These are phyloP conservation scores for Montifringilla adamsi DNA, from an alignment of 2,113 vertebrate species.

Conservation along the genomic window DNA sequence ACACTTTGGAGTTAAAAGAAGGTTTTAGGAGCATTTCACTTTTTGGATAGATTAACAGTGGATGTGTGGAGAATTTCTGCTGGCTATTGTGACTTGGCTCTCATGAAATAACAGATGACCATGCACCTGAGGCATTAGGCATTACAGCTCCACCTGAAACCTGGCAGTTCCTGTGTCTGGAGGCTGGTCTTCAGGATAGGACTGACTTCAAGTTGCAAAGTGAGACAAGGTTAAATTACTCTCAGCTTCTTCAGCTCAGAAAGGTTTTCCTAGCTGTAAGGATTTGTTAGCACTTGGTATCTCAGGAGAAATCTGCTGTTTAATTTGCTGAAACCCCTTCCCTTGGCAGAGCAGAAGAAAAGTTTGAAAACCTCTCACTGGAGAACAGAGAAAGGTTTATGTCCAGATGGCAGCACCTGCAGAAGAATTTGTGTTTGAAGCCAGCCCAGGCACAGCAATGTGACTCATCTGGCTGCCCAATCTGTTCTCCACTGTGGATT, in stretches of 20 bases:
- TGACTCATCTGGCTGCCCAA: not conserved
- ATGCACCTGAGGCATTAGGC: not conserved
- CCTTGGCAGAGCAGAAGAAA: not conserved
- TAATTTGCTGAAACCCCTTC: not conserved
- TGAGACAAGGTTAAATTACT: not conserved
- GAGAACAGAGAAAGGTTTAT: not conserved
- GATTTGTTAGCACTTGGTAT: not conserved
- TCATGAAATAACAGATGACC: not conserved
- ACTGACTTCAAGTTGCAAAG: not conserved
- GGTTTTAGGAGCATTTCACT: not conserved
- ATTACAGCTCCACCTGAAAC: not conserved
- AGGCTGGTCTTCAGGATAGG: not conserved
- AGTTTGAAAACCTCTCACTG: not conserved
- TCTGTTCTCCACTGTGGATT: not conserved
- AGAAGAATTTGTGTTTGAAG: not conserved
- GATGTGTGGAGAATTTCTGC: not conserved
- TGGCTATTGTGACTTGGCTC: not conserved
- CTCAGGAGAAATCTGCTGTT: not conserved
- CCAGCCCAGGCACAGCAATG: not conserved
- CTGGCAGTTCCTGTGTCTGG: not conserved
- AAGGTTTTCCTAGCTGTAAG: not conserved
- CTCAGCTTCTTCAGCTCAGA: not conserved
- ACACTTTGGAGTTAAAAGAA: not conserved
- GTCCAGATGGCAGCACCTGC: not conserved
- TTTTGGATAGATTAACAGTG: not conserved